Percentiles rank a stretch among this genome's conserved stretches.
Evolutionary conservation across 2,113 vertebrate genomes (phyloP).

Genomic region (Pterocles gutturalis): DNA sequence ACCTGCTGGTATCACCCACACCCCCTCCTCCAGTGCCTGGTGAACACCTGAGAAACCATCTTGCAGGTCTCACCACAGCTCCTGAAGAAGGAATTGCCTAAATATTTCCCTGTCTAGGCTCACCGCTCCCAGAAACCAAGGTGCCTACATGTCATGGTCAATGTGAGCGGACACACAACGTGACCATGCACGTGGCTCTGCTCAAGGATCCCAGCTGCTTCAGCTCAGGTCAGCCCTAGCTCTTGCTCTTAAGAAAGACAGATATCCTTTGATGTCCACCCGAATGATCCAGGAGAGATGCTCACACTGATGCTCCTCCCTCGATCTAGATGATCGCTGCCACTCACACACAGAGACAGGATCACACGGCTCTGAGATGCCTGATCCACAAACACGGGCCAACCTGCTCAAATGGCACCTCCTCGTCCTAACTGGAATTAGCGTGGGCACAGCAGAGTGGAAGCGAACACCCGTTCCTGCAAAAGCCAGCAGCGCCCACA

Average conservation of each 20-base stretch:
- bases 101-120: background rate
- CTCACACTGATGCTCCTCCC: background rate
- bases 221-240: background rate
- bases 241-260: background rate
- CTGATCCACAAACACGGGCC: background rate
- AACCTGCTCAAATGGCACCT: background rate
- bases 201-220: background rate
- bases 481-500: background rate
- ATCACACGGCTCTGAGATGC: background rate
- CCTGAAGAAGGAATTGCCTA: background rate
- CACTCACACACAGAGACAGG: background rate
- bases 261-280: background rate
- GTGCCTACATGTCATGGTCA: background rate
- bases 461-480: background rate
- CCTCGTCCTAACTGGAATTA: background rate
- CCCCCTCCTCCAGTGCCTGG: background rate
- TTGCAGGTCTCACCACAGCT: background rate
- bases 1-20: background rate
- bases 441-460: background rate
- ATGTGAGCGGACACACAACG: rapidly evolving
- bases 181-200: background rate
- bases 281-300: background rate
- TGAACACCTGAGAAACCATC: background rate
- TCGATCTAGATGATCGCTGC: background rate
- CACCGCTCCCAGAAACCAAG: background rate